Conservation (phyloP, 2,797 vertebrate species). For the Lacerta viridis region DNA sequence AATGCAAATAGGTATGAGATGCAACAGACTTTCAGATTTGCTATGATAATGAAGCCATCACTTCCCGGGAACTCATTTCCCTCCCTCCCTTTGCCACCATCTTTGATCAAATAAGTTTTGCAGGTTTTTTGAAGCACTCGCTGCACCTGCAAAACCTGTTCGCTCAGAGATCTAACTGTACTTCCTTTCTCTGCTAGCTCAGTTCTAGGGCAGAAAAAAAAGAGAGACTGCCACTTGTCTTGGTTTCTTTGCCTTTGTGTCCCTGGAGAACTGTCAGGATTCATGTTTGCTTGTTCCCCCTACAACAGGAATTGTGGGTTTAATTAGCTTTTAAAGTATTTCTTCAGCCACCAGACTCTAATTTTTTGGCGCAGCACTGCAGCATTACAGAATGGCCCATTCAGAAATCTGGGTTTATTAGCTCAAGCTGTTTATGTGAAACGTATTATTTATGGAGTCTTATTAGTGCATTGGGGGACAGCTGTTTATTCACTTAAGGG, state of each 20-base stretch:
- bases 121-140: not conserved
- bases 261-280: not conserved
- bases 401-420: constrained; percentile 41
- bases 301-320: not conserved
- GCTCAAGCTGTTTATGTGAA: not conserved
- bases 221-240: not conserved
- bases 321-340: constrained; percentile 3
- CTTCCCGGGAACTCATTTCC: not conserved
- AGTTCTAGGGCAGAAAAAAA: not conserved
- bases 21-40: not conserved
- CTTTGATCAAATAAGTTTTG: not conserved
- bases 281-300: not conserved
- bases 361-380: constrained; percentile 18
- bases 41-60: not conserved
- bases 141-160: not conserved
- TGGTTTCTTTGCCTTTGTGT: not conserved
- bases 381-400: constrained; percentile 6
- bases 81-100: not conserved
- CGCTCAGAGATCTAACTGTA: not conserved
- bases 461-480: not conserved
- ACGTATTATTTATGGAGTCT: not conserved
- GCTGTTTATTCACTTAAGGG: constrained; percentile 48
- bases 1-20: not conserved
- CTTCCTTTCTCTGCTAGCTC: not conserved
- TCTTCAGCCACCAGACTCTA: not conserved